Percentiles rank a stretch among this genome's conserved stretches.
Conservation (phyloP, 1,140 invertebrate genomes). For the Popillia japonica region DNA sequence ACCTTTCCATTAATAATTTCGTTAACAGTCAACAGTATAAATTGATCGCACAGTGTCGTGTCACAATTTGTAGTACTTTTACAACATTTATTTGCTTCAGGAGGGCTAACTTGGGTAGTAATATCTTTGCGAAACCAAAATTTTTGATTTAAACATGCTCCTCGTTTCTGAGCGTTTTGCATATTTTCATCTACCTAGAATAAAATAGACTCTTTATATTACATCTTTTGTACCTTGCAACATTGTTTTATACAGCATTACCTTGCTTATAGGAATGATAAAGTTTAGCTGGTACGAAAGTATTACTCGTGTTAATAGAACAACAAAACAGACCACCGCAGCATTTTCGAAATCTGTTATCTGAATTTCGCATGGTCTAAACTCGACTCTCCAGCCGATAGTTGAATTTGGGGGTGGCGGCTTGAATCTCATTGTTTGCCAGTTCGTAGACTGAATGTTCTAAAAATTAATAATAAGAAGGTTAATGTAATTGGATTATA, state of each 20-base stretch:
- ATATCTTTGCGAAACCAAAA: conserved; percentile 94
- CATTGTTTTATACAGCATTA: too few relatives aligned
- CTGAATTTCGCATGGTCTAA: conserved; percentile 98
- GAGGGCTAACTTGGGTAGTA: conserved; percentile 64
- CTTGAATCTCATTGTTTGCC: conserved; percentile 99
- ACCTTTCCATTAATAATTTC: conserved; percentile 99
- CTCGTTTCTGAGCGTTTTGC: conserved; percentile 89
- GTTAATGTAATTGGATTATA: too few relatives aligned
- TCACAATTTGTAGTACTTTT: conserved; percentile 50
- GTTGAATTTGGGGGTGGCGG: conserved; percentile 93
- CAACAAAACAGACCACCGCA: conserved; percentile 98
- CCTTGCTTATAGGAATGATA: conserved; percentile 97
- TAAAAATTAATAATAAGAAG: conserved; percentile 62
- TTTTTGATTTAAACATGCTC: conserved; percentile 82
- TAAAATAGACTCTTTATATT: neutral
- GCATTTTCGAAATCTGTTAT: conserved; percentile 99
- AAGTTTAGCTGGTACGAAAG: conserved; percentile 96
- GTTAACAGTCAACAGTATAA: conserved; percentile 84
- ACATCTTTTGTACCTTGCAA: neutral
- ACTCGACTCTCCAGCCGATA: conserved; percentile 99
- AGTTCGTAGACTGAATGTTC: conserved; percentile 99
- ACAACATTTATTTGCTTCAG: conserved; percentile 60
- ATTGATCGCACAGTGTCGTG: conserved; percentile 64
- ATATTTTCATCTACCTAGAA: conserved; percentile 96
- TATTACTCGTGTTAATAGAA: conserved; percentile 95